A percentile compares a stretch with the other conserved stretches of the same genome.
Evolutionary conservation across 2,888 invertebrate genomes (phyloP).

Genomic region (Macaria notata): DNA sequence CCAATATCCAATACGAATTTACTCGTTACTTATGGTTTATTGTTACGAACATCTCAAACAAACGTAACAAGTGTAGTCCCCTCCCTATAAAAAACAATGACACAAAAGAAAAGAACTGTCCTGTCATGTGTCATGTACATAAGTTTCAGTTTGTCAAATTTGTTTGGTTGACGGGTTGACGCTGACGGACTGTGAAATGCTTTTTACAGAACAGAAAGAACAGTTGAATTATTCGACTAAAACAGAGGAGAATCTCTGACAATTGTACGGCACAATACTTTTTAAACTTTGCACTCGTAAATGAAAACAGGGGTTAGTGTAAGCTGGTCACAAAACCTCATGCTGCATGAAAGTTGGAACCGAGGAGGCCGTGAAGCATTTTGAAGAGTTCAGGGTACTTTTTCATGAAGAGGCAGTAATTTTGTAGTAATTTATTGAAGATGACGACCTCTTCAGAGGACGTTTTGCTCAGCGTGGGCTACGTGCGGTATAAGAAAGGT

Average conservation of each 20-base stretch:
- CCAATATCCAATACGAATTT: background rate
- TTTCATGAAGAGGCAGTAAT: conserved; percentile 23
- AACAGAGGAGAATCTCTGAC: conserved; percentile 38
- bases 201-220: conserved; percentile 58
- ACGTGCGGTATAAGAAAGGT: conserved; percentile 97
- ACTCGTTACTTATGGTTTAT: conserved; percentile 4
- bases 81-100: no score
- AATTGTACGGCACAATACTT: conserved; percentile 26
- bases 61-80: no score
- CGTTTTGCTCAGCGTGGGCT: conserved; percentile 94
- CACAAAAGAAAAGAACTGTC: conserved; percentile 2
- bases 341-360: conserved; percentile 11
- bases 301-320: background rate
- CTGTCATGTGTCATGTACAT: background rate
- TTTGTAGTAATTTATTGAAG: conserved; percentile 26
- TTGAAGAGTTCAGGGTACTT: conserved; percentile 38
- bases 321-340: background rate
- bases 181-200: conserved; percentile 60
- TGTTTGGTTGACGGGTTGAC: conserved; percentile 66
- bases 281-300: conserved; percentile 2
- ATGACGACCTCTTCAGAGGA: conserved; percentile 97
- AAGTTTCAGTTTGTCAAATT: conserved; percentile 61
- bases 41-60: background rate
- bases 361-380: conserved; percentile 23
- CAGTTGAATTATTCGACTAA: conserved; percentile 53